Base-by-base conservation (phyloP, 1,140 invertebrate species). In the Macrotrachela quadricornifera region DNA sequence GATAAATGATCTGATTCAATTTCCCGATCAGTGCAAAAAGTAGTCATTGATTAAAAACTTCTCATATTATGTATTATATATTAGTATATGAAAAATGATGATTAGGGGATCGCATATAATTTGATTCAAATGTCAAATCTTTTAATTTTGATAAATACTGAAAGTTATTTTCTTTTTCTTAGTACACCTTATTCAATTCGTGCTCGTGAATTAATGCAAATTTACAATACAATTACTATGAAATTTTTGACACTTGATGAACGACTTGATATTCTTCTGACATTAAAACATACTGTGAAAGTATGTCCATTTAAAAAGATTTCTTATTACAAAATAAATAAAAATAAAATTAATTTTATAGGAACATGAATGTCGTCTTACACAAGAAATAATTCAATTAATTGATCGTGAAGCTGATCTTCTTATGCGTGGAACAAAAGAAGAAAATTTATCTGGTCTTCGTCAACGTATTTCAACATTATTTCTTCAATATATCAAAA, bases 351-450 rank as follows among this genome's bases (percentile, higher is more conserved):
- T 1, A 18, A 0, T 16, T 9, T 49, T 55, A 15, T 56, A 71
- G 68, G 69, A 71, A 56, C 68, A 71, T 59, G 69, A 71, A 60
- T 71, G 69, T 56, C 68, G 68, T 51, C 56, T 72, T 18, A 71
- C 67, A 15, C 63, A 67, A 56, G 70, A 72, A 55, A 65, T 72
- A 14, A 67, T 69, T 36, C 64, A 69, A 57, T 54, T 72, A 50
- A 67, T 71, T 47, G 68, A 72, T 57, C 56, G 70, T 46, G 70
- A 72, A 57, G 68, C 70, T 49, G 68, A 70, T 53, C 59, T 72
- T 10, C 46, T 71, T 48, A 67, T 71, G 64, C 56, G 70, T 51
- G 68, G 67, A 1, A 65, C 70, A 1, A 64, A 63, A 55, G 65
- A 69, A 47, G 55, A 56, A 10, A 69, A 70, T 51, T 56, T 72